Conservation (phyloP, 2,888 invertebrate species). For the Apocheima hispidaria region DNA sequence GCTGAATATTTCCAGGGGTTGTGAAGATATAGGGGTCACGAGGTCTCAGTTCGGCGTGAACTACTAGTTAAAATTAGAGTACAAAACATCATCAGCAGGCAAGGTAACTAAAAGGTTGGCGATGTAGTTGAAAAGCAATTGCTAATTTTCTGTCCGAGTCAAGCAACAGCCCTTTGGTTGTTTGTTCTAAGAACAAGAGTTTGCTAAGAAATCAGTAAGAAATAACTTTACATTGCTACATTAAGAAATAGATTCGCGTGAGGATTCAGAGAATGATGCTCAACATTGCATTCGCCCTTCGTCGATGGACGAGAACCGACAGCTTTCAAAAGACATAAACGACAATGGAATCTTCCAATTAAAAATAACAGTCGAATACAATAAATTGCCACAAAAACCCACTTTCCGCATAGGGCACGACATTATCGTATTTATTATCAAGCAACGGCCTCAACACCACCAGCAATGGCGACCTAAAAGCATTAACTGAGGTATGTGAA, state of each 20-base stretch:
- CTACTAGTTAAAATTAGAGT: too few relatives aligned
- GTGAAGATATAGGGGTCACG: too few relatives aligned
- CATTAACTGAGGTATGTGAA: slow-evolving; percentile 73
- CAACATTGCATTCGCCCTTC: slow-evolving; percentile 2
- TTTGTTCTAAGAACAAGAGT: too few relatives aligned
- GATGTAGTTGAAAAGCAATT: too few relatives aligned
- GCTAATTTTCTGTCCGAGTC: too few relatives aligned
- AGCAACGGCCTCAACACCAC: slow-evolving; percentile 60
- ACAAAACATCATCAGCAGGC: too few relatives aligned
- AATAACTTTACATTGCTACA: neutral
- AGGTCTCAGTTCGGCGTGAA: too few relatives aligned
- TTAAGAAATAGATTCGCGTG: slow-evolving; percentile 6
- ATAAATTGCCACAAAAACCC: slow-evolving; percentile 58
- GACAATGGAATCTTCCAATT: slow-evolving; percentile 55
- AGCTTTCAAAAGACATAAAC: slow-evolving; percentile 28
- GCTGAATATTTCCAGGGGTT: too few relatives aligned
- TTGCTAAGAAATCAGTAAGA: too few relatives aligned
- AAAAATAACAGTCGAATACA: slow-evolving; percentile 60
- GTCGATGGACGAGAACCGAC: slow-evolving; percentile 13
- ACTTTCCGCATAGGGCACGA: slow-evolving; percentile 22
- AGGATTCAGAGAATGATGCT: neutral
- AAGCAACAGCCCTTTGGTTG: too few relatives aligned
- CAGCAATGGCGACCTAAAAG: slow-evolving; percentile 66
- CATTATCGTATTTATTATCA: slow-evolving; percentile 53
- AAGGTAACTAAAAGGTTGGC: too few relatives aligned